Conservation (phyloP, 2,797 vertebrate species). For the Falco biarmicus region DNA sequence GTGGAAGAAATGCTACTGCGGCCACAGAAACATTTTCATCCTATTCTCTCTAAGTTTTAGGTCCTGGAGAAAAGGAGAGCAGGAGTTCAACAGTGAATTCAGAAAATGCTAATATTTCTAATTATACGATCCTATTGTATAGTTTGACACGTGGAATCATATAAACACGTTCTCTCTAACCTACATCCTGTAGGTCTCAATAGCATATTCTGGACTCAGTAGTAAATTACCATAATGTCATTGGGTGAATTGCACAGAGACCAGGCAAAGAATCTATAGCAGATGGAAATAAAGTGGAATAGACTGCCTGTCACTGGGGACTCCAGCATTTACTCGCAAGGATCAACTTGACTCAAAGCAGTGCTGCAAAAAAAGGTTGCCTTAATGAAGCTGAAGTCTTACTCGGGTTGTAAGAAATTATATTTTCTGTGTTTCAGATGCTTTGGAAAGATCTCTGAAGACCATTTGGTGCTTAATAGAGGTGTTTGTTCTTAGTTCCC, state of each 20-base stretch:
- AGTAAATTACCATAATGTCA: neutral
- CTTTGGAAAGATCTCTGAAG: neutral
- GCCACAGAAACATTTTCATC: neutral
- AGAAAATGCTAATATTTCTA: neutral
- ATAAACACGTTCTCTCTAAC: neutral
- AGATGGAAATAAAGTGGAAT: neutral
- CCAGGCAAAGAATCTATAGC: neutral
- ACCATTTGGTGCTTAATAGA: neutral
- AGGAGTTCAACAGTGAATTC: neutral
- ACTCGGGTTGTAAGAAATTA: neutral
- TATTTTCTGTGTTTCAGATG: neutral
- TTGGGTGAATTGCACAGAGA: neutral
- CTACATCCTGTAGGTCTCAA: neutral
- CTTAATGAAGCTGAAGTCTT: neutral
- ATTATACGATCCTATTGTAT: neutral
- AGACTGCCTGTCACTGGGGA: neutral
- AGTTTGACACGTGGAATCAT: neutral
- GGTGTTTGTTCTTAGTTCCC: neutral
- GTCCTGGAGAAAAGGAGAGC: neutral
- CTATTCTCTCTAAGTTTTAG: neutral
- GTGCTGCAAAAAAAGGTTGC: neutral
- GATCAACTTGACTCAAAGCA: neutral
- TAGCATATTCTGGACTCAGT: neutral
- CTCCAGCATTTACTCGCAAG: neutral
- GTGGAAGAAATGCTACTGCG: rapidly evolving